phyloP scores from a whole-genome alignment of 1,140 invertebrate genomes.

The Mylabris phalerata region DNA sequence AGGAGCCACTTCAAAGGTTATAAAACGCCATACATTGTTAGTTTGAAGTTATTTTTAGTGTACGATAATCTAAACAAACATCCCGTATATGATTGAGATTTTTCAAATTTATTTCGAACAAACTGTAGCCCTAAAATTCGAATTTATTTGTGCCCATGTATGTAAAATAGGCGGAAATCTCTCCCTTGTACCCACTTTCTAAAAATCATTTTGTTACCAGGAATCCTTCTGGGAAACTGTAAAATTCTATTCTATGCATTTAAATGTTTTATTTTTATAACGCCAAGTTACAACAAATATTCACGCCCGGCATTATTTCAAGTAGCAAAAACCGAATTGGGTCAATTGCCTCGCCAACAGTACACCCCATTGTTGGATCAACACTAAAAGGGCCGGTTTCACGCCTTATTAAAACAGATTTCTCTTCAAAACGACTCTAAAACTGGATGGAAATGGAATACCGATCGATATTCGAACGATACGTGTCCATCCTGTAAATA shows the following conservation, averaged over 20 bases:
- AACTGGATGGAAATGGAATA: too few species aligned
- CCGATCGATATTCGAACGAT: too few species aligned
- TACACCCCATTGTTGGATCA: not conserved
- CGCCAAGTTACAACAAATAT: too few species aligned
- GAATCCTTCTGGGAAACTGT: slow-evolving; percentile 36
- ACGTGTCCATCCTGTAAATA: too few species aligned
- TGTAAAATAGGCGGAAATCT: too few species aligned
- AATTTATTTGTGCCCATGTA: too few species aligned
- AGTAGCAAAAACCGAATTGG: not conserved
- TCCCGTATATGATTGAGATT: not conserved
- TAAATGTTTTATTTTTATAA: slow-evolving; percentile 39
- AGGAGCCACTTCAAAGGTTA: slow-evolving; percentile 1
- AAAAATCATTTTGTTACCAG: slow-evolving; percentile 30
- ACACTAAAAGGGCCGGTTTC: slow-evolving; percentile 1
- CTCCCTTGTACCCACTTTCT: slow-evolving; percentile 24
- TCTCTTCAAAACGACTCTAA: too few species aligned
- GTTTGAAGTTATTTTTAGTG: slow-evolving; percentile 2
- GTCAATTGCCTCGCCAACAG: not conserved
- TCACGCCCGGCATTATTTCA: too few species aligned
- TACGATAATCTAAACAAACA: not conserved
- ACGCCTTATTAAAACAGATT: not conserved
- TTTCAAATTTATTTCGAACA: too few species aligned
- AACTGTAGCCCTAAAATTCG: too few species aligned
- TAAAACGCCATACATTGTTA: slow-evolving; percentile 8
- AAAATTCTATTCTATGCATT: slow-evolving; percentile 41